Conservation (phyloP, 92 coral and sea anemone genomes). For the Bergia sp. region DNA sequence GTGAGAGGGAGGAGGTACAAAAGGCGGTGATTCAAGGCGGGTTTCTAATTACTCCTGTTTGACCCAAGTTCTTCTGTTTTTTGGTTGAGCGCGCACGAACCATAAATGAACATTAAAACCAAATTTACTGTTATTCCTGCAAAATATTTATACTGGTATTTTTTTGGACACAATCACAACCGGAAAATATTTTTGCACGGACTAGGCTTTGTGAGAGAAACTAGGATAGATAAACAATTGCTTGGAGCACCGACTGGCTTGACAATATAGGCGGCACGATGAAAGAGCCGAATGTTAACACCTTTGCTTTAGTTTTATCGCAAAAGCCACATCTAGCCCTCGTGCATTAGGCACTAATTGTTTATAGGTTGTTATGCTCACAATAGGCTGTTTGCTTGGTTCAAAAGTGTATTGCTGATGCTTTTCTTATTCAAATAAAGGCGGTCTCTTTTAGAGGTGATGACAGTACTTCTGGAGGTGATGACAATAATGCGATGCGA, state of each 20-base stretch:
- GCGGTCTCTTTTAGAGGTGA: constrained; percentile 97
- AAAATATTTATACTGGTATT: constrained; percentile 58
- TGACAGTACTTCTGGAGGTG: constrained; percentile 97
- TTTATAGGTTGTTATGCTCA: constrained; percentile 92
- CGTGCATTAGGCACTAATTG: constrained; percentile 97
- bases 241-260: constrained; percentile 56
- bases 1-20: constrained; percentile 71
- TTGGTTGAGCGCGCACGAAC: constrained; percentile 57
- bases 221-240: constrained; percentile 69
- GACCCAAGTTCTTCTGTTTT: constrained; percentile 65
- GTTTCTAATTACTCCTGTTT: constrained; percentile 91
- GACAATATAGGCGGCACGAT: constrained; percentile 91
- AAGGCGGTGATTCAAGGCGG: constrained; percentile 98
- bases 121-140: constrained; percentile 65
- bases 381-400: constrained; percentile 94
- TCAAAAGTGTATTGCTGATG: constrained; percentile 85
- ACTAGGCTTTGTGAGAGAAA: constrained; percentile 57
- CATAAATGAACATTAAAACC: constrained; percentile 79
- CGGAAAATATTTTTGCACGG: constrained; percentile 73
- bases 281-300: constrained; percentile 86
- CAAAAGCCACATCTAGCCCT: constrained; percentile 85
- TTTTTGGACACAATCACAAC: constrained; percentile 55
- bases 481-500: constrained; percentile 97
- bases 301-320: constrained; percentile 83
- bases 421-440: constrained; percentile 99